A percentile compares a stretch with the other conserved stretches of the same genome.
Conservation (phyloP, 2,797 vertebrate species). For the Cephalopachus bancanus region DNA sequence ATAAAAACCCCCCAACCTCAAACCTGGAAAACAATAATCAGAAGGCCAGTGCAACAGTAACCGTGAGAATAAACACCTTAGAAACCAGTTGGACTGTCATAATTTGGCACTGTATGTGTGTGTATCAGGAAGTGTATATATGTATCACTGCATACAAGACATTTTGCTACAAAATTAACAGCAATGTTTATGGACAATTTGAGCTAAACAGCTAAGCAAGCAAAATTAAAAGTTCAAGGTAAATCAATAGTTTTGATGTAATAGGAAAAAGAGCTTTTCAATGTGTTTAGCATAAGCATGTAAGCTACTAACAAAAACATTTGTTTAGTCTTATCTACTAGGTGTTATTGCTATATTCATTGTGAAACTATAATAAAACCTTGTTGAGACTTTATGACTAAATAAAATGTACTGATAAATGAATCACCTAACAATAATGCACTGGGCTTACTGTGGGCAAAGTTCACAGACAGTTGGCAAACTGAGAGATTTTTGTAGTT, state of each 20-base stretch:
- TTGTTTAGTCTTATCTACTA: conserved; percentile 68
- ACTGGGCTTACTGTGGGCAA: neutral
- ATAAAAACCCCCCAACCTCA: neutral
- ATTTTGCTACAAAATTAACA: conserved; percentile 54
- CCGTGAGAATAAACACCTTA: neutral
- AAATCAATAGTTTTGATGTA: conserved; percentile 68
- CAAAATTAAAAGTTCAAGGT: conserved; percentile 56
- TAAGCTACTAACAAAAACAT: conserved; percentile 66
- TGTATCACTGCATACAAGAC: neutral
- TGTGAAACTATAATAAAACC: conserved; percentile 69
- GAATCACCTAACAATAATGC: neutral
- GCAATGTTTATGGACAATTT: conserved; percentile 45
- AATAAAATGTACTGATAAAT: conserved; percentile 62
- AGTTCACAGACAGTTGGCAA: neutral
- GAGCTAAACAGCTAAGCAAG: conserved; percentile 53
- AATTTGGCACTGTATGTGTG: neutral
- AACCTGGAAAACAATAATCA: neutral
- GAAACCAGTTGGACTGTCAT: neutral
- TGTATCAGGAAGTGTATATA: conserved; percentile 6
- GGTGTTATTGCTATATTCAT: conserved; percentile 68
- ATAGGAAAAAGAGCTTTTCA: neutral
- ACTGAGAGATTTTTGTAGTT: neutral
- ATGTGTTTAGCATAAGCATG: neutral
- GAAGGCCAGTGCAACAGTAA: neutral
- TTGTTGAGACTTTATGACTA: conserved; percentile 66